Conservation (phyloP, 2,888 invertebrate species). For the Apocheima hispidaria region DNA sequence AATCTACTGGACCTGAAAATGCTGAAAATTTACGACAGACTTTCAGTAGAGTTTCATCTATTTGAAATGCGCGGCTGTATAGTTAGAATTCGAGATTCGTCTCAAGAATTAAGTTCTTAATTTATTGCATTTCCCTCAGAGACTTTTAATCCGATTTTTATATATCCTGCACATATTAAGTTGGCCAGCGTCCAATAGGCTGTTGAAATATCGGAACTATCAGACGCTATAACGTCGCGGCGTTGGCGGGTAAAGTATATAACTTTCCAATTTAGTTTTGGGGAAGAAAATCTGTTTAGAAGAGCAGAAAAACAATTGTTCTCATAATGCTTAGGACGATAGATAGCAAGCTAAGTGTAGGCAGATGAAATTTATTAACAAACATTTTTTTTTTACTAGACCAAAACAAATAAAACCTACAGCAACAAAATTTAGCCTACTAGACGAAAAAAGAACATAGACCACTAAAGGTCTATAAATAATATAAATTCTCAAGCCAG, state of each 20-base stretch:
- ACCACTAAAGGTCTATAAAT: too few species aligned
- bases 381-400: too few species aligned
- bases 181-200: conserved; percentile 3
- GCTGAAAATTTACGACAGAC: too few species aligned
- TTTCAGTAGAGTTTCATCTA: too few species aligned
- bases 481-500: too few species aligned
- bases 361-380: too few species aligned
- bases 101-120: conserved; percentile 5
- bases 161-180: not conserved
- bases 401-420: too few species aligned
- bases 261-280: not conserved
- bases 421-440: too few species aligned
- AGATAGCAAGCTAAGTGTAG: too few species aligned
- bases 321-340: not conserved
- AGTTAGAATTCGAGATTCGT: conserved; percentile 3
- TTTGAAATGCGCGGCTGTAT: too few species aligned
- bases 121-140: conserved; percentile 1
- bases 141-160: conserved; percentile 18
- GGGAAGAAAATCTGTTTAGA: not conserved
- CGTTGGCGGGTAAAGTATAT: not conserved
- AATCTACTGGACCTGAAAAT: too few species aligned
- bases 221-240: not conserved
- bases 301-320: not conserved
- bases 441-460: too few species aligned
- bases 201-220: not conserved